phyloP scores from a whole-genome alignment of 2,113 vertebrate genomes.

The Vidua chalybeata region DNA sequence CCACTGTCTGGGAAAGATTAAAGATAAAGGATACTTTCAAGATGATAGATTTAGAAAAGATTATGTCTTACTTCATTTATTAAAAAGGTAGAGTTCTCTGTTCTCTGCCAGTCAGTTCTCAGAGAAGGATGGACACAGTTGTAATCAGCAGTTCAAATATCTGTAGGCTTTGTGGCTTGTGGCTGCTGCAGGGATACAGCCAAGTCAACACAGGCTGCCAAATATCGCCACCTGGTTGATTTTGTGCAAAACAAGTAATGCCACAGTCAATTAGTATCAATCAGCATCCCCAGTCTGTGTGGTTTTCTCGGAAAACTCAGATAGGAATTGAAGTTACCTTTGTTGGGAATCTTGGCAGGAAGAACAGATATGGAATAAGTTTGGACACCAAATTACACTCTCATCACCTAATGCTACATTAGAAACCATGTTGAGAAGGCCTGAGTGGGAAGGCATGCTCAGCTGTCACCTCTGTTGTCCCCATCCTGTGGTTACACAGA shows the following conservation, averaged over 20 bases:
- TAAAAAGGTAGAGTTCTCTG: background rate
- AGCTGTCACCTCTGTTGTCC: background rate
- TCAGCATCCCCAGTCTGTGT: background rate
- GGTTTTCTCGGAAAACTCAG: background rate
- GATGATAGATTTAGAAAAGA: background rate
- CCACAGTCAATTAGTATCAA: background rate
- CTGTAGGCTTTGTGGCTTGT: background rate
- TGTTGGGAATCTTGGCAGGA: background rate
- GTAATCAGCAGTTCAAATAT: background rate
- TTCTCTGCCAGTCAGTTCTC: background rate
- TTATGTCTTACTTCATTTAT: background rate
- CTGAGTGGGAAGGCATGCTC: background rate
- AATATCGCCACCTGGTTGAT: background rate
- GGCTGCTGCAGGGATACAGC: background rate
- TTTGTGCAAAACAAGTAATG: background rate
- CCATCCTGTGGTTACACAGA: background rate
- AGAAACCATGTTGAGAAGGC: background rate
- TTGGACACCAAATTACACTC: background rate
- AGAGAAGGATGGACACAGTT: background rate
- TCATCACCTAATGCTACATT: background rate
- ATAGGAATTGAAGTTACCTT: background rate
- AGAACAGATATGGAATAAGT: background rate
- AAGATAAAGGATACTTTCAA: accelerated
- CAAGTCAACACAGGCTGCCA: background rate
- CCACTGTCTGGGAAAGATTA: background rate